phyloP scores from a whole-genome alignment of 2,797 vertebrate species.

The Ceryle rudis region DNA sequence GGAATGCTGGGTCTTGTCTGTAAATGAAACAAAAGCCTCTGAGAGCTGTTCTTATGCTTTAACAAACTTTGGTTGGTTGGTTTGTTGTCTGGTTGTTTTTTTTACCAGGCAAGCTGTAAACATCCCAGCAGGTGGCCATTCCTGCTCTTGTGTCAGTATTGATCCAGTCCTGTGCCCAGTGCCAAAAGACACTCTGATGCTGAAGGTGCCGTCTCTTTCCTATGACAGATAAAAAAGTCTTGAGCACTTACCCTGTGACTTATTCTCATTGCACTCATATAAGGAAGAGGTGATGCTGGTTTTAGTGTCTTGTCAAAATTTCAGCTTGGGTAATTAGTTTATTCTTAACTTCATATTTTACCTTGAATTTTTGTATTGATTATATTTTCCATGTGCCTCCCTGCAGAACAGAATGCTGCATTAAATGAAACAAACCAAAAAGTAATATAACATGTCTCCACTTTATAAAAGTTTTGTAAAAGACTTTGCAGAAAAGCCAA shows the following conservation, averaged over 20 bases:
- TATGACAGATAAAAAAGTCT: background rate
- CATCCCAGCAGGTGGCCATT: background rate
- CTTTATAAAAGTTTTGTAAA: background rate
- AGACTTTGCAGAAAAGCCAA: background rate
- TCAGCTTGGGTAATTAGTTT: background rate
- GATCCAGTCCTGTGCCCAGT: background rate
- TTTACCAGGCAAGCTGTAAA: background rate
- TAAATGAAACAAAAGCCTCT: background rate
- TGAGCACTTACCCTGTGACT: background rate
- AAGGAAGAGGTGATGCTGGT: background rate
- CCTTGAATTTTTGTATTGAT: background rate
- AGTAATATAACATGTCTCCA: background rate
- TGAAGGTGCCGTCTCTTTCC: background rate
- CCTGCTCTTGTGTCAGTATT: background rate
- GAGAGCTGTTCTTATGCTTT: background rate
- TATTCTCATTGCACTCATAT: background rate
- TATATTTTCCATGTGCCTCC: background rate
- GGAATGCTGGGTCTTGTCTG: background rate
- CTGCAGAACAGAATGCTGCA: background rate
- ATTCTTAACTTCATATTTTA: background rate
- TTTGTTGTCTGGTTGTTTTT: background rate
- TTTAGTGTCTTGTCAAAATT: slow-evolving; percentile 10
- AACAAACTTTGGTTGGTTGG: background rate
- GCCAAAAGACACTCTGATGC: background rate
- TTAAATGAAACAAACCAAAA: background rate